Evolutionary conservation across 2,113 vertebrate species (phyloP).

Genomic region (Diadophis punctatus): DNA sequence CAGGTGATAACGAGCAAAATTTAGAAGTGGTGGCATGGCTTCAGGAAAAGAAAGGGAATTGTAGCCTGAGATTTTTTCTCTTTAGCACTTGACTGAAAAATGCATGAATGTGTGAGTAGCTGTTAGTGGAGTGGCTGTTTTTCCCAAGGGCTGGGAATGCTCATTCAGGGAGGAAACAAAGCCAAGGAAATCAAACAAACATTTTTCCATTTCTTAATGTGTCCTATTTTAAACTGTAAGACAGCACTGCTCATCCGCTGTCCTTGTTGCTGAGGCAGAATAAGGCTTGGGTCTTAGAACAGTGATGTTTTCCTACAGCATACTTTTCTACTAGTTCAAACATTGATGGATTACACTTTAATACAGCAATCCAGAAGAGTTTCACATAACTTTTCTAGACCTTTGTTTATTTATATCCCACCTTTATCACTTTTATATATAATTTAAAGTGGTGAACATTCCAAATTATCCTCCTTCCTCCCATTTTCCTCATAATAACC

Average conservation of each 20-base stretch:
- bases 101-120: not conserved
- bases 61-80: not conserved
- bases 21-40: not conserved
- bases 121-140: not conserved
- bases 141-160: not conserved
- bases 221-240: not conserved
- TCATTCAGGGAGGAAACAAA: not conserved
- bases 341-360: not conserved
- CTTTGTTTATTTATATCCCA: not conserved
- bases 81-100: not conserved
- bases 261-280: not conserved
- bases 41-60: not conserved
- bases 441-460: not conserved
- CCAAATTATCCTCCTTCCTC: not conserved
- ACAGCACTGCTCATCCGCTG: not conserved
- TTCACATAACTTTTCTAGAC: not conserved
- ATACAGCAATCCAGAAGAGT: not conserved
- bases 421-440: not conserved
- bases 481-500: not conserved
- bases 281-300: not conserved
- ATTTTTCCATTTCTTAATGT: not conserved
- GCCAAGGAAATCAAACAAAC: not conserved
- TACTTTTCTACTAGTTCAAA: not conserved
- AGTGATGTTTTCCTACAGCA: not conserved
- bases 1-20: not conserved